Percentiles rank a stretch among this genome's conserved stretches.
These are phyloP conservation scores for Ditula angustiorana DNA, from an alignment of 2,888 invertebrate genomes.

Conservation along the genomic window DNA sequence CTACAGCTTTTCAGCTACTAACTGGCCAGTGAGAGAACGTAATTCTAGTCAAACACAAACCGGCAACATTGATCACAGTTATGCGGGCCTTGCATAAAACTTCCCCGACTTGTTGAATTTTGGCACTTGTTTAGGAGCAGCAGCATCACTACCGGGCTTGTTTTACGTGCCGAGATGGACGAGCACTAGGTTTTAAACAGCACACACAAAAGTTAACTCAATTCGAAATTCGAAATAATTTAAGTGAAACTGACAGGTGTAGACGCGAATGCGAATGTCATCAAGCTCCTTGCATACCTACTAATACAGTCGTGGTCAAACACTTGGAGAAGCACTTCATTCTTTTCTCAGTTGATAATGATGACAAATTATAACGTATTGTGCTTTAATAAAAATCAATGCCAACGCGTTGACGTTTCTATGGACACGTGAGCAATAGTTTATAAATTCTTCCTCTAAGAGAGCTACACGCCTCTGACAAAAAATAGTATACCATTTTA, in stretches of 20 bases:
- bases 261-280: background rate
- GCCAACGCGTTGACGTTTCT: too few species aligned
- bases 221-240: conserved; percentile 2
- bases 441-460: too few species aligned
- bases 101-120: conserved; percentile 47
- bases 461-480: too few species aligned
- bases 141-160: conserved; percentile 5
- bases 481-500: too few species aligned
- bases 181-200: conserved; percentile 6
- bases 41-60: conserved; percentile 40
- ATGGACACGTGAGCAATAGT: too few species aligned
- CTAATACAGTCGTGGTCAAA: too few species aligned
- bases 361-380: too few species aligned
- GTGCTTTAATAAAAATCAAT: too few species aligned
- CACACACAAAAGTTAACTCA: conserved; percentile 1
- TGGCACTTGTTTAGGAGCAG: conserved; percentile 18
- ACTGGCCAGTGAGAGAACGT: background rate
- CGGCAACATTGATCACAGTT: conserved; percentile 43
- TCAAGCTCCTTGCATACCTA: background rate
- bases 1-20: background rate
- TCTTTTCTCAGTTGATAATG: too few species aligned
- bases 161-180: conserved; percentile 12
- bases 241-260: background rate
- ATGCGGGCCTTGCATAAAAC: conserved; percentile 53
- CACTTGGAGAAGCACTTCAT: too few species aligned